Evolutionary conservation across 2,797 vertebrate species (phyloP).

Genomic region (Austrolebias charrua): DNA sequence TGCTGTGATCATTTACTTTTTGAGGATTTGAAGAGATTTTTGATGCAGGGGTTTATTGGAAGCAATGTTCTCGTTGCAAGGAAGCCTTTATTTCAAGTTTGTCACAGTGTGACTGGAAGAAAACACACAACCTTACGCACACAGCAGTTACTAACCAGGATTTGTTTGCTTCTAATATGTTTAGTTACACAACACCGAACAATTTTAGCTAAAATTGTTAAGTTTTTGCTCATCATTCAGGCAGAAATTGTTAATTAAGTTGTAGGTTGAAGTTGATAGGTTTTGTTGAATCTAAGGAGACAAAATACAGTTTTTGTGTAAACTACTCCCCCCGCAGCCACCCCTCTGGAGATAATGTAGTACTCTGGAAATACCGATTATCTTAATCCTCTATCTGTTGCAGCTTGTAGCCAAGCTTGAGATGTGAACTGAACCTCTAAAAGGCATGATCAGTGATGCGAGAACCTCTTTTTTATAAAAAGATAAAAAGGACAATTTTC

Average conservation of each 20-base stretch:
- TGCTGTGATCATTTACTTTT: constrained; percentile 51
- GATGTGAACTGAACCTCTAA: constrained; percentile 42
- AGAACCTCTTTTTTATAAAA: constrained; percentile 4
- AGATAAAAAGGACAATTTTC: not conserved
- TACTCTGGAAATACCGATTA: constrained; percentile 42
- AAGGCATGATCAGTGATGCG: constrained; percentile 24
- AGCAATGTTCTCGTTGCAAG: constrained; percentile 28
- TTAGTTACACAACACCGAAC: constrained; percentile 27
- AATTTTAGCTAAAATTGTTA: constrained; percentile 7
- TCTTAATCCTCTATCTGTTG: constrained; percentile 56
- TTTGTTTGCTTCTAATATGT: constrained; percentile 9
- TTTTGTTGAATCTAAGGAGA: constrained; percentile 18
- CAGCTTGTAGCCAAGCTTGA: constrained; percentile 40
- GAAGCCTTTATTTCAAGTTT: constrained; percentile 31
- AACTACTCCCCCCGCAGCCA: constrained; percentile 15
- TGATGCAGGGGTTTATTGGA: constrained; percentile 44
- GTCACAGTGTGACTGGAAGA: constrained; percentile 23
- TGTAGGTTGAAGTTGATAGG: constrained; percentile 16
- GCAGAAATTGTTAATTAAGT: not conserved
- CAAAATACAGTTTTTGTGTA: constrained; percentile 11
- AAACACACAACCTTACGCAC: not conserved
- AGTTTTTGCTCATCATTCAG: constrained; percentile 8
- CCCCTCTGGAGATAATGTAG: constrained; percentile 26
- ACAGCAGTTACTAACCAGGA: constrained; percentile 15
- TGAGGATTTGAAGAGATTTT: constrained; percentile 27